Conservation (phyloP, 1,140 invertebrate species). For the Nymphalis io region DNA sequence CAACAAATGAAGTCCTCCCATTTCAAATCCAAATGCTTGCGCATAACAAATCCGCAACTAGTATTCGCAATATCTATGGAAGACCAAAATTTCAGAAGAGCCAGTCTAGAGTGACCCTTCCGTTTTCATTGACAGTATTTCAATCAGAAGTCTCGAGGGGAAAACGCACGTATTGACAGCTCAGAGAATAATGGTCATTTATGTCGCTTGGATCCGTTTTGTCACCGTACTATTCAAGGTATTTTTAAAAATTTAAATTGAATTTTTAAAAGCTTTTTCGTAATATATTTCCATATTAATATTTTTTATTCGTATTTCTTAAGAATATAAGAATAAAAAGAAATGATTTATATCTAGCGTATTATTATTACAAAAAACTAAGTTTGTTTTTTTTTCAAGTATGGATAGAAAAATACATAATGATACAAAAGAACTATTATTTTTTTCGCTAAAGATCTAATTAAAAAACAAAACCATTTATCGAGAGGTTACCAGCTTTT, state of each 20-base stretch:
- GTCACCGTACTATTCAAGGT: conserved; percentile 18
- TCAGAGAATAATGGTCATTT: conserved; percentile 23
- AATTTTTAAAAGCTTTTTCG: background rate
- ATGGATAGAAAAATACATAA: no score
- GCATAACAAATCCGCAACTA: conserved; percentile 27
- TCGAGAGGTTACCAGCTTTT: no score
- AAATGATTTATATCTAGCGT: no score
- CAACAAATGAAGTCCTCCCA: conserved; percentile 30
- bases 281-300: background rate
- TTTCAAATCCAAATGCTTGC: conserved; percentile 20
- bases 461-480: no score
- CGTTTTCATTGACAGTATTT: conserved; percentile 2
- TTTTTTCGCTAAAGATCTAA: no score
- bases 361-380: no score
- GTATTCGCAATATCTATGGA: conserved; percentile 27
- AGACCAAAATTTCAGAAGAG: conserved; percentile 14
- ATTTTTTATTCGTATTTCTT: background rate
- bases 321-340: background rate
- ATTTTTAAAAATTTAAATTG: conserved; percentile 27
- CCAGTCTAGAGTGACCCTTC: conserved; percentile 10
- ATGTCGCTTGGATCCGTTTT: conserved; percentile 22
- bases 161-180: conserved; percentile 15
- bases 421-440: no score
- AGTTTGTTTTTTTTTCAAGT: no score
- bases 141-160: conserved; percentile 9